Percentiles rank a stretch among this genome's conserved stretches.
phyloP scores from a whole-genome alignment of 2,888 invertebrate species.

The Andrena minutula region DNA sequence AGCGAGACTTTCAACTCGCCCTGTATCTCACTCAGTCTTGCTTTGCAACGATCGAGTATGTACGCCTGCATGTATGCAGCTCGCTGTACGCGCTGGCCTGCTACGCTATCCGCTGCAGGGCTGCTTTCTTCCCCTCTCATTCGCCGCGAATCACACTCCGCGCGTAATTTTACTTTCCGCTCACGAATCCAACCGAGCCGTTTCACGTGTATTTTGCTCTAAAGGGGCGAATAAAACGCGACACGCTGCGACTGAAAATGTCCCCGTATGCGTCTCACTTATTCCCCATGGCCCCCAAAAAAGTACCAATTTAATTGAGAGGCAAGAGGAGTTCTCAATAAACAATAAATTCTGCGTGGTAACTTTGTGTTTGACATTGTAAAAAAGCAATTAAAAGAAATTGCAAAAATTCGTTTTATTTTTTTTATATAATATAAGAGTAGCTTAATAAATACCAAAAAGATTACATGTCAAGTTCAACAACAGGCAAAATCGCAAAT shows the following conservation, averaged over 20 bases:
- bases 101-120: slow-evolving; percentile 44
- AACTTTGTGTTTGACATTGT: background rate
- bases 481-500: background rate
- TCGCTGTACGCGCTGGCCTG: slow-evolving; percentile 35
- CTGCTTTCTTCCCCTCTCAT: background rate
- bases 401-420: no score
- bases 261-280: background rate
- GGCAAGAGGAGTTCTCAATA: background rate
- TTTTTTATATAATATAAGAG: no score
- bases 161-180: slow-evolving; percentile 39
- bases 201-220: slow-evolving; percentile 17
- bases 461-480: no score
- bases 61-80: slow-evolving; percentile 62
- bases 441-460: no score
- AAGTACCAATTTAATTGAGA: background rate
- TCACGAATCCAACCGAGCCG: slow-evolving; percentile 46
- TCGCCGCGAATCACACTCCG: slow-evolving; percentile 14
- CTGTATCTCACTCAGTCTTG: slow-evolving; percentile 29
- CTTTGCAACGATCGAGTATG: slow-evolving; percentile 49
- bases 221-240: slow-evolving; percentile 20
- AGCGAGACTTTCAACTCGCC: background rate
- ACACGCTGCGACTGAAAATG: slow-evolving; percentile 9
- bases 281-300: background rate
- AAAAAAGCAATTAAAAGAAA: background rate
- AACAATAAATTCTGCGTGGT: background rate